Evolutionary conservation across 2,113 vertebrate species (phyloP).

Genomic region (Tychaedon coryphoeus): DNA sequence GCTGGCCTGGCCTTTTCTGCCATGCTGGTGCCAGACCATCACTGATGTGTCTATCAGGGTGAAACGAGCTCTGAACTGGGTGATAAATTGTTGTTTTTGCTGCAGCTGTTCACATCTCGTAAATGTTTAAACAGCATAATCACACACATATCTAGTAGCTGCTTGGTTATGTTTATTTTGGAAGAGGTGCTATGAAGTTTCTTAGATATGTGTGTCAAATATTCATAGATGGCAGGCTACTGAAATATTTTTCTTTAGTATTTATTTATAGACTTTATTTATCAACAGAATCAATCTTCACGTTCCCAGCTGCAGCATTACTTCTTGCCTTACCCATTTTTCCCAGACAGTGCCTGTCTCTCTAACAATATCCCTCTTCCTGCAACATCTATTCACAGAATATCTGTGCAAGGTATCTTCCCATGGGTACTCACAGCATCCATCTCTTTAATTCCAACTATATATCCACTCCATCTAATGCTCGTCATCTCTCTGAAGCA

Average conservation of each 20-base stretch:
- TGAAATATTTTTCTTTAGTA: constrained; percentile 45
- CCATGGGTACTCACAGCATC: constrained; percentile 12
- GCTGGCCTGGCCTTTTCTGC: neutral
- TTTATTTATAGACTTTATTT: constrained; percentile 70
- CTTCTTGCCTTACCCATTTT: constrained; percentile 28
- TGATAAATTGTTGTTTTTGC: constrained; percentile 16
- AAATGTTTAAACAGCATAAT: constrained; percentile 56
- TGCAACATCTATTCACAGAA: neutral
- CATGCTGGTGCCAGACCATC: neutral
- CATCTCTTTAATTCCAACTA: constrained; percentile 50
- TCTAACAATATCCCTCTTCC: constrained; percentile 17
- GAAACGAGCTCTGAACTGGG: neutral
- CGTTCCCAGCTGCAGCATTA: neutral
- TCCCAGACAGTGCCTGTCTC: neutral
- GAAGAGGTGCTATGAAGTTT: constrained; percentile 38
- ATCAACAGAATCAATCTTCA: constrained; percentile 41
- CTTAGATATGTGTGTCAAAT: constrained; percentile 56
- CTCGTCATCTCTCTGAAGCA: neutral
- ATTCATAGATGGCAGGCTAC: constrained; percentile 54
- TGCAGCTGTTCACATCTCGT: constrained; percentile 21
- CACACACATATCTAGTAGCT: constrained; percentile 3
- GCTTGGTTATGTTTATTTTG: constrained; percentile 40
- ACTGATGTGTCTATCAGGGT: neutral
- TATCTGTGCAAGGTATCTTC: constrained; percentile 10
- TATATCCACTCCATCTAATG: neutral